Base-by-base conservation (phyloP, 2,888 invertebrate genomes). In the Leptinotarsa haldemani region DNA sequence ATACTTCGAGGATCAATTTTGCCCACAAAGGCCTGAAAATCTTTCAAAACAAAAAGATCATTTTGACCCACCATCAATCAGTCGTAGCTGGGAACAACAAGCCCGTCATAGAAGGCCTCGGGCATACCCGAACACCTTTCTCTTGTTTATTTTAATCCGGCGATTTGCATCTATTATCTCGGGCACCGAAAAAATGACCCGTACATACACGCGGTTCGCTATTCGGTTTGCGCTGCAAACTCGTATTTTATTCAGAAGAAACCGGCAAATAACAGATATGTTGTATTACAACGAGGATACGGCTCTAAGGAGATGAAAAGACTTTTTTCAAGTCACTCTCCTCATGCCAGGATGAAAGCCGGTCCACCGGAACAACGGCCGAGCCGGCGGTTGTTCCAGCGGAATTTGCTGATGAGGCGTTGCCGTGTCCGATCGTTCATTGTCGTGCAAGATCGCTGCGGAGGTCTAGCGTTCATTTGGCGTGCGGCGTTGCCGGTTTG, bases 181-280 rank as follows among this genome's bases (percentile, higher is more conserved):
- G 1, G n/a, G 72, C 47, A 61, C 69, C 65, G 74, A 73, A 73
- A 71, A 76, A 74, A 63, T 68, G 56, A 46, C 70, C 70, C 68
- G 53, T 74, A 15, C 65, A 61, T 61, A 16, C 30, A 4, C 15
- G 5, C 63, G 66, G 70, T 69, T 73, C 70, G 69, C 64, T 75
- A 72, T 73, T 67, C 73, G 68, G 69, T 78, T 74, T 78, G 67
- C 75, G 77, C 76, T 73, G 75, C 77, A 74, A 79, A 78, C 79
- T 78, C 77, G 79, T 79, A 76, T 77, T 78, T 80, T 82, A 82
- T 83, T 81, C 80, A 83, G 82, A 83, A 82, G 83, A 83, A 82
- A 82, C 83, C 84, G 84, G 85, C 85, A 83, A 85, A 86, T 86
- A 86, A 86, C 85, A 85, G 85, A 86, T 86, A 85, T 83, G 85